Base-by-base conservation (phyloP, 2,888 invertebrate genomes). In the Parnassius glacialis region DNA sequence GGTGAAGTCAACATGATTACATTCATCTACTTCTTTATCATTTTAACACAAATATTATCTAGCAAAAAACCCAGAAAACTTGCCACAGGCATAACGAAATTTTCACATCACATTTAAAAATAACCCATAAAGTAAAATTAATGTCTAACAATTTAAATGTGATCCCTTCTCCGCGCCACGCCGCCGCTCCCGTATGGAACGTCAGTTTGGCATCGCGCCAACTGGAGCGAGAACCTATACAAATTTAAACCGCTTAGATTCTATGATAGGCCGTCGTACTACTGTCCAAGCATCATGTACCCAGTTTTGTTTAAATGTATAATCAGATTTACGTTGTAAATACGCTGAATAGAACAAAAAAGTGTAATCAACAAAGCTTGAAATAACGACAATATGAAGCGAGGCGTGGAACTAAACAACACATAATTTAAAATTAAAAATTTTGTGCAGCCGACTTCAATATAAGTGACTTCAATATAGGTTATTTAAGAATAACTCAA, bases 241-340 rank as follows among this genome's bases (percentile, higher is more conserved):
- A 50, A 62, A 61, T 57, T 62, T 62, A 53, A 62, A 62, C 56
- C 47, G 47, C 53, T 47, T 57, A 53, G 61, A 61, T 52, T 47
- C 52, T 61, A 42, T 16, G 61, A 61, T 61, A 57, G 53, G 52
- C 57, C 34, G 52, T 48, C n/a, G 20, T 53, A 9, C 50, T 44
- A 48, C 10, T 56, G 20, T 25, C 11, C 12, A 11, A 20, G 60
- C 42, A 34, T 34, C 50, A 60, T 43, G 25, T 48, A 25, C 7
- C 25, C 25, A 13, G 43, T 42, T 13, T 50, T 54, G 51, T 57
- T 48, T 42, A n/a, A 54, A 50, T 41, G 25, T 12, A 55, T 16
- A 43, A 50, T 50, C 42, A 9, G 20, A 55, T 60, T 48, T 11
- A 25, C 41, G 41, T 48, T 54, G 54, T 48, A 53, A 45, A 47